These are phyloP conservation scores for Brachyhypopomus occidentalis DNA, from an alignment of 2,113 vertebrate species.

Conservation along the genomic window DNA sequence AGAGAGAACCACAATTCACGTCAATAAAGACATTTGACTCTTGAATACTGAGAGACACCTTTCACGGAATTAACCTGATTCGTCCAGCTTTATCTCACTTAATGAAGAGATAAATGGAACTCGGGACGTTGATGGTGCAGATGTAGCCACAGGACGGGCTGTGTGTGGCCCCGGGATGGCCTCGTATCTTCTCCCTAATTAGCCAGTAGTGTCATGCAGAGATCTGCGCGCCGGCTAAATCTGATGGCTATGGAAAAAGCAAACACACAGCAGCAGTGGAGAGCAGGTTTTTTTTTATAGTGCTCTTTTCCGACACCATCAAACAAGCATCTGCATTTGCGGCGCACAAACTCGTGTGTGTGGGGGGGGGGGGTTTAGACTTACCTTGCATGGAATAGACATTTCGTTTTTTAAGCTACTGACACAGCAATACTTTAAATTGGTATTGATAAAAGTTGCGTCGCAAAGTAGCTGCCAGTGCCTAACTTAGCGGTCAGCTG, in stretches of 20 bases:
- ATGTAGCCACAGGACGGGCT: constrained; percentile 7
- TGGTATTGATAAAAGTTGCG: too few relatives aligned
- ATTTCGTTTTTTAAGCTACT: too few relatives aligned
- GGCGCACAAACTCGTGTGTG: background rate
- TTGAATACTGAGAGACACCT: constrained; percentile 21
- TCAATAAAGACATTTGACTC: too few relatives aligned
- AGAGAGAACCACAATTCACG: constrained; percentile 16
- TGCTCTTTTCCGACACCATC: background rate
- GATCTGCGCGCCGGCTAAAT: constrained; percentile 28
- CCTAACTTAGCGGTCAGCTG: background rate
- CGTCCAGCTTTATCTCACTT: background rate
- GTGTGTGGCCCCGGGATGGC: background rate
- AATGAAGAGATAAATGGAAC: background rate
- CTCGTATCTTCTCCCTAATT: constrained; percentile 32
- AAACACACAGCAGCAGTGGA: constrained; percentile 17
- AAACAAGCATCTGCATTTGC: background rate
- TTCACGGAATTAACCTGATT: constrained; percentile 53
- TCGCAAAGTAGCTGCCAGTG: background rate
- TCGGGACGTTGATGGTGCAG: background rate
- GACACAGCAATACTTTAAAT: too few relatives aligned
- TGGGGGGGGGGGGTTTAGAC: too few relatives aligned
- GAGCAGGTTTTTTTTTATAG: constrained; percentile 23
- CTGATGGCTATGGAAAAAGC: constrained; percentile 22
- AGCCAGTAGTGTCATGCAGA: constrained; percentile 34
- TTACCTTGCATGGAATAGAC: too few relatives aligned